These are phyloP conservation scores for Condylostylus longicornis DNA, from an alignment of 1,140 invertebrate genomes.

Conservation along the genomic window DNA sequence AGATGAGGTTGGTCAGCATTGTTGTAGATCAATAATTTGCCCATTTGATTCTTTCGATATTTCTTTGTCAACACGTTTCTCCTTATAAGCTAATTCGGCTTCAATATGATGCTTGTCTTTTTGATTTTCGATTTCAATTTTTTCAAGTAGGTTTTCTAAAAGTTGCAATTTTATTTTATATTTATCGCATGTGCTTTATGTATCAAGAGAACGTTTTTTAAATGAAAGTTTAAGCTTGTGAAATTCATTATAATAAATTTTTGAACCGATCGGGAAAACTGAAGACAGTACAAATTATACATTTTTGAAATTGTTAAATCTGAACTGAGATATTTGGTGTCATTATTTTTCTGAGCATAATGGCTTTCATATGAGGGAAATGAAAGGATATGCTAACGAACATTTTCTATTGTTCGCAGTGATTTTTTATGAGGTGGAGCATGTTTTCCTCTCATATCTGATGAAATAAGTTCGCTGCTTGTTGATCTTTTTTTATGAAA, in stretches of 20 bases:
- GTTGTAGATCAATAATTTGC: conserved; percentile 24
- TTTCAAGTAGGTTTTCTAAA: conserved; percentile 6
- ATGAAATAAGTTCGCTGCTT: no score
- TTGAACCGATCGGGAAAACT: conserved; percentile 8
- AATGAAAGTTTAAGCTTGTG: conserved; percentile 11
- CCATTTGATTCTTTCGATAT: conserved; percentile 8
- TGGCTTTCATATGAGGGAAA: conserved; percentile 3
- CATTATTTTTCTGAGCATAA: conserved; percentile 12
- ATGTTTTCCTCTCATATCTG: no score
- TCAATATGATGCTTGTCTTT: conserved; percentile 1
- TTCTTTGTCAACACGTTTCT: conserved; percentile 4
- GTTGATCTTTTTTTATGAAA: no score
- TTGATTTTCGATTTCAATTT: conserved; percentile 1
- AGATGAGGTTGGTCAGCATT: conserved; percentile 23
- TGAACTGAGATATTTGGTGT: conserved; percentile 9
- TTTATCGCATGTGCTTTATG: conserved; percentile 13
- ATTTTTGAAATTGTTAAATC: conserved; percentile 8
- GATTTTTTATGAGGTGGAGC: no score
- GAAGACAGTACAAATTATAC: conserved; percentile 6
- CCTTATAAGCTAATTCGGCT: not conserved
- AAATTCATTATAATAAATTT: conserved; percentile 9
- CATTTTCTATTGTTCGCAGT: no score
- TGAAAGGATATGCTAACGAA: not conserved
- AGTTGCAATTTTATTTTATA: conserved; percentile 8
- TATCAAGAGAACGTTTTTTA: conserved; percentile 14